Evolutionary conservation across 2,113 vertebrate genomes (phyloP).

Genomic region (Vombatus ursinus): DNA sequence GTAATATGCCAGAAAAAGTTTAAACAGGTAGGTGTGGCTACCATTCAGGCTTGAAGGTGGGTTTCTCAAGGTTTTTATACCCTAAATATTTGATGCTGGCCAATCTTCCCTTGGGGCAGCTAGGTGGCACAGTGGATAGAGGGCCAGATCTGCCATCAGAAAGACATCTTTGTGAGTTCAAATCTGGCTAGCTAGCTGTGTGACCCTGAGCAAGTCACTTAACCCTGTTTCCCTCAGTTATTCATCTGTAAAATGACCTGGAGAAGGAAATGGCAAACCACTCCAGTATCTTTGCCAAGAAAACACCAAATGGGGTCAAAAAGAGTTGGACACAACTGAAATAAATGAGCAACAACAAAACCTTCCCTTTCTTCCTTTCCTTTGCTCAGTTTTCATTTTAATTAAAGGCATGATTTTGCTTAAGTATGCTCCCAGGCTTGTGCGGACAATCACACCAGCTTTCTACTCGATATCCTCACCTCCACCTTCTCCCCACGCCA

Average conservation of each 20-base stretch:
- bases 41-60: background rate
- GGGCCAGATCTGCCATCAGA: background rate
- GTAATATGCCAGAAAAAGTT: background rate
- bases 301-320: background rate
- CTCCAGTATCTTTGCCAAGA: background rate
- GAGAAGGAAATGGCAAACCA: background rate
- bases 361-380: background rate
- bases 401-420: background rate
- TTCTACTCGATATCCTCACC: background rate
- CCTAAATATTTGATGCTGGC: background rate
- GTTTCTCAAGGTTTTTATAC: background rate
- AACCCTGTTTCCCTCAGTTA: background rate
- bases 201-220: background rate
- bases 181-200: background rate
- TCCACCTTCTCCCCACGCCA: background rate
- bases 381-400: background rate
- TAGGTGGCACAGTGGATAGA: background rate
- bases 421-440: background rate
- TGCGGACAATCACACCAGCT: background rate
- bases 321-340: background rate
- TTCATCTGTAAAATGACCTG: background rate
- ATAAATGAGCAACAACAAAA: background rate
- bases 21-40: background rate
- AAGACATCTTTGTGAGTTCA: background rate
- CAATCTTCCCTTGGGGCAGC: background rate